Evolutionary conservation across 2,888 invertebrate genomes (phyloP), one percentile per base, ranked within the genome.

Genomic region (Saturnia japonica): DNA sequence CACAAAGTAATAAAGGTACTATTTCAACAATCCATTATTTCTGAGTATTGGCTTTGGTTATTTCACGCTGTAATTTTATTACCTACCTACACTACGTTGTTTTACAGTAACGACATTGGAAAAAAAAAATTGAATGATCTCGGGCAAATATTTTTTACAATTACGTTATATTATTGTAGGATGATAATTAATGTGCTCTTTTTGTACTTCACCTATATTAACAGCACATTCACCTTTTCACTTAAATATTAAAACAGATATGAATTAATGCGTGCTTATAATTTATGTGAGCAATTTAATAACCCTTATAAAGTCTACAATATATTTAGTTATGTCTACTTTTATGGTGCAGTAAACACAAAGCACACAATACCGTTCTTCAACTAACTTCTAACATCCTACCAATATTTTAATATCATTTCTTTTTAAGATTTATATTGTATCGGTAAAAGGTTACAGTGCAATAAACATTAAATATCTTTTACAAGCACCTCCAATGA

Each of bases 41-140:
- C 82, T 85, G 89, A 88, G 89, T 89, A 54, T 88, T 88, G 83
- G 85, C 83, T 86, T 87, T 85, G 85, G 88, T 86, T 86, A 88
- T 89, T 89, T 88, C 87, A 89, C 85, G 86, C 85, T 86, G 80
- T 84, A 86, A 85, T 85, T 89, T 88, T 89, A 88, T 89, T 84
- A 84, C 86, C 79, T 84, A 86, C 82, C 82, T 84, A 84, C 75
- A 75, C 77, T 78, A 80, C 77, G 76, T 77, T 74, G 75, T 80
- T 81, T 78, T 79, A 77, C 73, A 77, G 78, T 78, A 80, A 83
- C 77, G 82, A 80, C 80, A 80, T 78, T 77, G 74, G 75, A 77
- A 82, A 81, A 34, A 76, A 25, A 62, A 80, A 79, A 78, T n/a
- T 77, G 77, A 75, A 81, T 76, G 75, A 77, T 78, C 74, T 76